Base-by-base conservation (phyloP, 2,113 vertebrate species). In the Cyanoramphus novaezelandiae region DNA sequence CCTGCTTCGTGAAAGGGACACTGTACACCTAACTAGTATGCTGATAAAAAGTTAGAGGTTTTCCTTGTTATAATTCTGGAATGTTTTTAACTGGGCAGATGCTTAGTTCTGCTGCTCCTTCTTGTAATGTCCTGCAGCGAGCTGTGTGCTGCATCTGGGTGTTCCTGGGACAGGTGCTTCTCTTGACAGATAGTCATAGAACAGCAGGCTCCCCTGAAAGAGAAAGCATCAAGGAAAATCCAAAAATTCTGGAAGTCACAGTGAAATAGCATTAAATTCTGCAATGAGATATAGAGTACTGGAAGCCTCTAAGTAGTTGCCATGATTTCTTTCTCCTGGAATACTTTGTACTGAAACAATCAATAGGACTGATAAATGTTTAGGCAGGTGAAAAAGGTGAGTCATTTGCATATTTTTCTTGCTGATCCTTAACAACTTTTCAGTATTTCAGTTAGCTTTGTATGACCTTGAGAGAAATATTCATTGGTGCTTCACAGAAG, bases 71-170 rank as follows among this genome's bases (percentile, higher is more conserved):
- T 44, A 41, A 29, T 44, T 80, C 24, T 53, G n/a, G 7, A 10
- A 18, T 29, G 72, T 63, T 35, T 82, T 82, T 4, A 47, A 91
- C 41, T 63, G 59, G 24, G 18, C 46, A 72, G 33, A 57, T 49
- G 20, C 5, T 41, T 71, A 37, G 33, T 71, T 87, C 20, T 80
- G 39, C 57, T 63, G 28, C 7, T 75, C 10, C 11, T 68, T 72
- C 9, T 60, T 2, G 1, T 80, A 71, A 41, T 0, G 0, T 50
- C 15, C 33, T 63, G 20, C 59, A 24, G 35, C 31, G 17, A 68
- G 27, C 44, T 39, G 27, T 0, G 0, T 57, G 59, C 60, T 82
- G 4, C n/a, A 11, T 46, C n/a, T 2, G 1, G 12, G 19, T 62
- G 33, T 24, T 80, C 25, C n/a, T 79, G 72, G 27, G 46, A 31